These are phyloP conservation scores for Daphoenositta chrysoptera DNA, from an alignment of 2,113 vertebrate genomes.

Conservation along the genomic window DNA sequence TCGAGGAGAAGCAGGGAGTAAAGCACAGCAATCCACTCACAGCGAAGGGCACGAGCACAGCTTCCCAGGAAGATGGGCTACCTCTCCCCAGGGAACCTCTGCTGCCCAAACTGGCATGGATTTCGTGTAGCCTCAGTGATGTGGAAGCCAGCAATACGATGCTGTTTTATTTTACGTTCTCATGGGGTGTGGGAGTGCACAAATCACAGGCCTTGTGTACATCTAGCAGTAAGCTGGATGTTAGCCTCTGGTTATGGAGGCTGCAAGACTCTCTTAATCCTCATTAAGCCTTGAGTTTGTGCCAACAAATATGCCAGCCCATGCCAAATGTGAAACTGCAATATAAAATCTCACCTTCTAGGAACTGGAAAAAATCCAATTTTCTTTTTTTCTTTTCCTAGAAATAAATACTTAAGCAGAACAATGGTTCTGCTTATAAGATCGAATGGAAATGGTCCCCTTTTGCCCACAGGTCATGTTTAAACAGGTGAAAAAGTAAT, in stretches of 20 bases:
- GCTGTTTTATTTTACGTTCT: background rate
- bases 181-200: background rate
- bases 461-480: background rate
- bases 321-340: background rate
- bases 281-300: background rate
- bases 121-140: background rate
- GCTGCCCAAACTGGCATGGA: background rate
- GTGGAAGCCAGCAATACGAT: background rate
- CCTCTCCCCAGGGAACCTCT: background rate
- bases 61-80: background rate
- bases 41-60: background rate
- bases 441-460: background rate
- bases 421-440: too few relatives aligned
- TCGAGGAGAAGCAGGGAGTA: background rate
- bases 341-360: background rate
- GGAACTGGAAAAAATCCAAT: background rate
- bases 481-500: background rate
- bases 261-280: background rate
- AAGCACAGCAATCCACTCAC: background rate
- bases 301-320: background rate
- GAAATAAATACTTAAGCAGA: background rate
- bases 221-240: background rate
- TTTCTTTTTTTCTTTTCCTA: fast-evolving
- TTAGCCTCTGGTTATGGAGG: background rate
- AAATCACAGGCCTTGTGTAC: background rate